Evolutionary conservation across 2,113 vertebrate genomes (phyloP), one percentile per base, ranked within the genome.

Genomic region (Indri indri): DNA sequence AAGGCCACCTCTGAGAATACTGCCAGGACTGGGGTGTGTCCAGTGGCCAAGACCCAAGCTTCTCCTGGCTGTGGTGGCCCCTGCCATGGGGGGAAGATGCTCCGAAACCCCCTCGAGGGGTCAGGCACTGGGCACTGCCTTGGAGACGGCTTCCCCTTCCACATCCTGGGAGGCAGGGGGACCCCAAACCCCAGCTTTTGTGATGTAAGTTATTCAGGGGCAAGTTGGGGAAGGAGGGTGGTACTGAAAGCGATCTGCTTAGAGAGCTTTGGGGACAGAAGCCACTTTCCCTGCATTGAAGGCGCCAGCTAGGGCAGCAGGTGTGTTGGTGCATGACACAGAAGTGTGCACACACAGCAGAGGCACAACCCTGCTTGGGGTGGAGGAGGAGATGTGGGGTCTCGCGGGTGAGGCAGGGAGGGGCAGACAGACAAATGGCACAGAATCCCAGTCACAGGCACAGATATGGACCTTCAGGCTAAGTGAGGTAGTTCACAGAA

Each of bases 281-380:
- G 50, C 8, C 13, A 32, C 34, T 37, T 5, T 32, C 83, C 65
- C 40, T n/a, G 66, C 7, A 30, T 70, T 32, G 23, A 37, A 70
- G 32, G 68, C 27, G 13, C 25, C 59, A 45, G 59, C 59, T 37
- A 17, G 57, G 59, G 20, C 45, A 12, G 34, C 5, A 61, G 34
- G 9, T 11, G 5, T 14, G 1, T 5, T 4, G 5, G 47, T 11
- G 45, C 4, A 12, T 16, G 68, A 17, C 8, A 8, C 27, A 50
- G 84, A 65, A 27, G 37, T 5, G 1, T 1, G 17, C 4, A 2
- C 18, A 30, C n/a, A 40, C 1, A 32, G 18, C 22, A 74, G 73
- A 42, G 42, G 20, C 4, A 0, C 11, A 2, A 22, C 27, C 10
- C 63, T 0, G 0, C 50, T 65, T 11, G 18, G 14, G 2, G 8